phyloP scores from a whole-genome alignment of 2,113 vertebrate species.

The Cololabis saira region DNA sequence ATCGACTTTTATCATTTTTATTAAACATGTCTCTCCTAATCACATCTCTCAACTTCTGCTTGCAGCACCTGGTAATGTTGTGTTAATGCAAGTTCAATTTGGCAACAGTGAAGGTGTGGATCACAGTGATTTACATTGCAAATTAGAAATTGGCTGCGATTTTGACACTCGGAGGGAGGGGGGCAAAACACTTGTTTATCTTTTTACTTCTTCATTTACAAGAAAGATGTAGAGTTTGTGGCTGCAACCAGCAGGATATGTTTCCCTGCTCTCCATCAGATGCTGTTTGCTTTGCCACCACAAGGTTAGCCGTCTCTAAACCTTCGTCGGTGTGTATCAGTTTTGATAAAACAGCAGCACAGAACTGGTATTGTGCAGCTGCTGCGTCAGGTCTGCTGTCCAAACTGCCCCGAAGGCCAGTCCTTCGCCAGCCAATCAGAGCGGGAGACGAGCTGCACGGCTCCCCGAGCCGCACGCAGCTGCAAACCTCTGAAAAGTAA shows the following conservation, averaged over 20 bases:
- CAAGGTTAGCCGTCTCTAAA: slow-evolving; percentile 35
- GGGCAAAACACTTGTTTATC: background rate
- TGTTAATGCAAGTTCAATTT: slow-evolving; percentile 37
- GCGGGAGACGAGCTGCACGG: slow-evolving; percentile 28
- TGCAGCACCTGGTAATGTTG: slow-evolving; percentile 10
- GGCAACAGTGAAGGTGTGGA: slow-evolving; percentile 12
- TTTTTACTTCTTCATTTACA: background rate
- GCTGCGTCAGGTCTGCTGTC: slow-evolving; percentile 44
- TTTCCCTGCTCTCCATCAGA: slow-evolving; percentile 4
- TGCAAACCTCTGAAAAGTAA: slow-evolving; percentile 13
- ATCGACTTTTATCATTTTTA: slow-evolving; percentile 49
- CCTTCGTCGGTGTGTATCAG: slow-evolving; percentile 23
- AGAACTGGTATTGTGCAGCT: slow-evolving; percentile 46
- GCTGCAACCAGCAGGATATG: background rate
- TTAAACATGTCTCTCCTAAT: slow-evolving; percentile 46
- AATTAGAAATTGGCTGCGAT: background rate
- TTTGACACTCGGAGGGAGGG: background rate
- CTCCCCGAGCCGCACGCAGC: background rate
- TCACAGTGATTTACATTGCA: background rate
- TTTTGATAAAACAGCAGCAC: slow-evolving; percentile 49
- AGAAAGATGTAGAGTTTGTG: background rate
- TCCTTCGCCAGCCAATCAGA: slow-evolving; percentile 62
- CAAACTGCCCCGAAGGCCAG: slow-evolving; percentile 34
- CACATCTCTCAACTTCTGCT: slow-evolving; percentile 20
- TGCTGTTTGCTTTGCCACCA: slow-evolving; percentile 21